Evolutionary conservation across 1,140 invertebrate species (phyloP).

Genomic region (Tetramorium parvispinum): DNA sequence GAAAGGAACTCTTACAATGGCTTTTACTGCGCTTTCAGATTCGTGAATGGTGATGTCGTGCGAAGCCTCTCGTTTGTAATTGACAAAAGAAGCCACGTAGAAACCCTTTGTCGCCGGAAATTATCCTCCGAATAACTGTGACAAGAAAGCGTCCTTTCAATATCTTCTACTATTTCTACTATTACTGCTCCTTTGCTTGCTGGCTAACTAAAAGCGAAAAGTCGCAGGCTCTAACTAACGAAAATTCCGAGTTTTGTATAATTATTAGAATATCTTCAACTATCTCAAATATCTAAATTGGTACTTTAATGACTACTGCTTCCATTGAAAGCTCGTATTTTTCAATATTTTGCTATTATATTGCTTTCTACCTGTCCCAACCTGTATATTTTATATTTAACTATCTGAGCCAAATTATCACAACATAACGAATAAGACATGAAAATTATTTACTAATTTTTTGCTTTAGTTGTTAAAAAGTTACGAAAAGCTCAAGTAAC

Average conservation of each 20-base stretch:
- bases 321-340: not conserved
- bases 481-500: no score
- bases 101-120: slow-evolving; percentile 49
- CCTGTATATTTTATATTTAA: no score
- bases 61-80: slow-evolving; percentile 60
- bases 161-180: not conserved
- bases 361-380: no score
- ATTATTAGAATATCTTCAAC: not conserved
- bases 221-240: not conserved
- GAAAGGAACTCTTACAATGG: not conserved
- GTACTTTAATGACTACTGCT: not conserved
- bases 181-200: not conserved
- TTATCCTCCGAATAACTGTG: slow-evolving; percentile 30
- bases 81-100: slow-evolving; percentile 57
- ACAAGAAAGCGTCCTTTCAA: slow-evolving; percentile 14
- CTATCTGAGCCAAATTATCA: no score
- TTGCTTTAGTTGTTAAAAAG: no score
- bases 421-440: no score
- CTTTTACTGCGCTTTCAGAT: slow-evolving; percentile 35
- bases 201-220: not conserved
- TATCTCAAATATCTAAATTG: not conserved
- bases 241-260: not conserved
- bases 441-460: no score
- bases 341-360: not conserved
- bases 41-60: slow-evolving; percentile 24